phyloP scores from a whole-genome alignment of 2,113 vertebrate species.

The Tychaedon coryphoeus region DNA sequence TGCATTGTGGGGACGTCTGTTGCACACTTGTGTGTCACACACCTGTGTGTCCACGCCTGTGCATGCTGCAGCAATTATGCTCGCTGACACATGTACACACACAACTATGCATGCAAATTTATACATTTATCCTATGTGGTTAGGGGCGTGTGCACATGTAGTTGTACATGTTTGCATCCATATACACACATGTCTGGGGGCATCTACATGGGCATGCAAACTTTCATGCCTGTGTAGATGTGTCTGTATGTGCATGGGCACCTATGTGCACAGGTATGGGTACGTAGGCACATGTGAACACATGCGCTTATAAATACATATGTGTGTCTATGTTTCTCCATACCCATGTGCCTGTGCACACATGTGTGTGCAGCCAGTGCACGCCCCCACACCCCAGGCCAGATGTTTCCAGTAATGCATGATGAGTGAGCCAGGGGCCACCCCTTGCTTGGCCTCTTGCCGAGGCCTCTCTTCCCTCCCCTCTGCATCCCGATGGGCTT shows the following conservation, averaged over 20 bases:
- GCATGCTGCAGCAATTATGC: neutral
- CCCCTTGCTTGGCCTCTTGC: constrained; percentile 1
- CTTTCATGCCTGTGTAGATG: neutral
- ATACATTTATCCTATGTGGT: neutral
- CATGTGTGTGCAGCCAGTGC: neutral
- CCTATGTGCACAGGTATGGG: neutral
- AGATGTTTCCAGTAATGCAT: constrained; percentile 63
- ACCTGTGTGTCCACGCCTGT: no score
- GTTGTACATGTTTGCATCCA: neutral
- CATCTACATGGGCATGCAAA: neutral
- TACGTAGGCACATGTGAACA: accelerated
- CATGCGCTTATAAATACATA: accelerated
- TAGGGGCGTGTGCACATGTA: no score
- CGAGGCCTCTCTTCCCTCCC: neutral
- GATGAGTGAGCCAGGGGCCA: neutral
- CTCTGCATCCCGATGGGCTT: neutral
- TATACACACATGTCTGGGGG: accelerated
- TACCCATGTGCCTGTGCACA: neutral
- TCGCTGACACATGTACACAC: neutral
- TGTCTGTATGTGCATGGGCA: no score
- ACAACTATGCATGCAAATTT: accelerated
- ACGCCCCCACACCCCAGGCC: constrained; percentile 4
- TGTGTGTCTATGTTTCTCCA: neutral
- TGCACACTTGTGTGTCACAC: neutral
- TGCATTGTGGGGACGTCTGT: neutral